Evolutionary conservation across 2,113 vertebrate species (phyloP).

Genomic region (Tamias sibiricus): DNA sequence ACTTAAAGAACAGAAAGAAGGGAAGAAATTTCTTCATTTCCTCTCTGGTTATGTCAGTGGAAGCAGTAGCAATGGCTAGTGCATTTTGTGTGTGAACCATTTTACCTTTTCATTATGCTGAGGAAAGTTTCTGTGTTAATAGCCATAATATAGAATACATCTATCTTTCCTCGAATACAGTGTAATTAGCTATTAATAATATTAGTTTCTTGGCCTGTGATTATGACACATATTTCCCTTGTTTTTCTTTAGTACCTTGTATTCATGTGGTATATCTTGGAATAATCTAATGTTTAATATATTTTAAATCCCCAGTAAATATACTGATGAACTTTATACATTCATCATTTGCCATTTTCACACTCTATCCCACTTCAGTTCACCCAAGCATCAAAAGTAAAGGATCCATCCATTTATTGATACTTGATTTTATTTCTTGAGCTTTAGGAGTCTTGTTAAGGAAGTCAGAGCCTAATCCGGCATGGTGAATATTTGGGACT

Average conservation of each 20-base stretch:
- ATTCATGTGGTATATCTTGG: background rate
- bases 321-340: background rate
- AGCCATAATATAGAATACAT: background rate
- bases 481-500: no score
- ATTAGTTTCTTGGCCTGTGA: background rate
- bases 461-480: no score
- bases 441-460: no score
- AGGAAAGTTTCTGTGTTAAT: background rate
- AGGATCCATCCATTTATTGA: no score
- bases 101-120: background rate
- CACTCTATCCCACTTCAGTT: background rate
- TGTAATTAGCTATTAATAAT: background rate
- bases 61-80: background rate
- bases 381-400: background rate
- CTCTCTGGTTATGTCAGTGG: background rate
- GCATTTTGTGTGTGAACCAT: background rate
- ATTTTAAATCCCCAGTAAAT: background rate
- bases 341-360: background rate
- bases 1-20: background rate
- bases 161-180: background rate
- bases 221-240: background rate
- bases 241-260: background rate
- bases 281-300: background rate
- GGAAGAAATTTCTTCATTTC: background rate
- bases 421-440: no score